Base-by-base conservation (phyloP, 1,140 invertebrate genomes). In the Solenopsis invicta region DNA sequence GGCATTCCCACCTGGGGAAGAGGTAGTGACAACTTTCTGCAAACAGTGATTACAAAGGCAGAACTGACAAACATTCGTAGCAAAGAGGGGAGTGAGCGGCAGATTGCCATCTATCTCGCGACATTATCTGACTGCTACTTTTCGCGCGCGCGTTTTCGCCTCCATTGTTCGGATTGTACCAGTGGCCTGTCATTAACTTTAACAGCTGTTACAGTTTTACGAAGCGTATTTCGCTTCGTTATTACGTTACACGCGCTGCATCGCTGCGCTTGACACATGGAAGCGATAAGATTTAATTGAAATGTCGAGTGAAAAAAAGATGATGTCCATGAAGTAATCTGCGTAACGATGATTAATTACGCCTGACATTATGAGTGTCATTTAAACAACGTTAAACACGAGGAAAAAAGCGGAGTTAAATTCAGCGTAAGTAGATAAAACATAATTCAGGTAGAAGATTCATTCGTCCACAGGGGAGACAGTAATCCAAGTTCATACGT, bases 31-130 rank as follows among this genome's bases (percentile, higher is more conserved):
- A 62, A 86, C 81, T 88, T 88, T 67, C 61, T n/a, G 50, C 81
- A 67, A 74, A 67, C 84, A 64, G 59, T 74, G 85, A 75, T 87
- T 87, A 87, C 72, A 80, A 81, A 74, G 45, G 72, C 29, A 21
- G 18, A 59, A 54, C 69, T 88, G 78, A 88, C 85, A 72, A 74
- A 80, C 56, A 72, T 64, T 75, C 24, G 29, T 56, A 84, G 45
- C 59, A 2, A 24, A 8, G n/a, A 2, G 41, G 61, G 59, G 13
- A 21, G 67, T 29, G 21, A 29, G 66, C 12, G 21, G 21, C 34
- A 61, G 69, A 84, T 84, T 50, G 54, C 45, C 41, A 84, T 84
- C 69, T 61, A 74, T 84, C 54, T 82, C 41, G 69, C 54, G 54
- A 75, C 29, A n/a, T 29, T 75, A 84, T 75, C 54, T 29, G 54